Evolutionary conservation across 1,140 invertebrate genomes (phyloP).

Genomic region (Drosophila azteca): DNA sequence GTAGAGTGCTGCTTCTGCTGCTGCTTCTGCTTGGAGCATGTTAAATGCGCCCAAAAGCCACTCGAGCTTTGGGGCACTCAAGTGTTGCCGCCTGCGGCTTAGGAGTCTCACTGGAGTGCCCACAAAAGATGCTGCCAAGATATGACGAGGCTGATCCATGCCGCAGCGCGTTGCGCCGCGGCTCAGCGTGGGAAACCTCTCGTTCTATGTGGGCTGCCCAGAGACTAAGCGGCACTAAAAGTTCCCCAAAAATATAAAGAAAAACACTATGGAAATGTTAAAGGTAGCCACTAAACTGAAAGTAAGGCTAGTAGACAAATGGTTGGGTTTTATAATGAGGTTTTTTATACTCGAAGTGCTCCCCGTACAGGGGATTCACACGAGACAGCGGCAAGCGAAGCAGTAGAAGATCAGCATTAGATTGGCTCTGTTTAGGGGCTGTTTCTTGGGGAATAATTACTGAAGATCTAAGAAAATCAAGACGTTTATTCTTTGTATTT

Average conservation of each 20-base stretch:
- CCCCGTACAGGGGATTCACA: not conserved
- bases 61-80: constrained; percentile 37
- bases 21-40: constrained; percentile 11
- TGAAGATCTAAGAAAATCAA: too few species aligned
- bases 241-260: not conserved
- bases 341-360: not conserved
- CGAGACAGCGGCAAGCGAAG: too few species aligned
- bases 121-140: constrained; percentile 26
- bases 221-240: not conserved
- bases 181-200: constrained; percentile 20
- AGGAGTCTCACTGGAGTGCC: constrained; percentile 38
- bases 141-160: constrained; percentile 24
- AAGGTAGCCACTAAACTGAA: constrained; percentile 20
- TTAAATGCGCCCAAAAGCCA: constrained; percentile 43
- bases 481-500: too few species aligned
- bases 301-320: not conserved
- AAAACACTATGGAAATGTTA: constrained; percentile 21
- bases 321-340: not conserved
- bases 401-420: too few species aligned
- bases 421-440: too few species aligned
- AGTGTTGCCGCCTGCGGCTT: constrained; percentile 30
- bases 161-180: too few species aligned
- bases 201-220: not conserved
- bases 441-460: too few species aligned
- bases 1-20: constrained; percentile 16